Base-by-base conservation (phyloP, 2,797 vertebrate genomes). In the Geotrypetes seraphini region DNA sequence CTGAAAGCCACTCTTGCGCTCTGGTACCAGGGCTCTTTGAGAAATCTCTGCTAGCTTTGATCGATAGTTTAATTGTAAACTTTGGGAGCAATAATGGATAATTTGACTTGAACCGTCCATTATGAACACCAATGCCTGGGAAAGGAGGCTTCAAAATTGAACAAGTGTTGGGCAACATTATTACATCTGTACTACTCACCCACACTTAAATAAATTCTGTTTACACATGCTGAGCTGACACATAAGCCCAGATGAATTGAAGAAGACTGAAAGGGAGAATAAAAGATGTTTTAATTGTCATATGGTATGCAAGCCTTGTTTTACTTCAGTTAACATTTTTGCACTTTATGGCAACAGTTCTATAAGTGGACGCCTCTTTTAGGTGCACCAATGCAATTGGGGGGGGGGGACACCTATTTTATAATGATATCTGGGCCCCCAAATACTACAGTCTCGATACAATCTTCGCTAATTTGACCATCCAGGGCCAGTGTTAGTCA, bases 31-130 rank as follows among this genome's bases (percentile, higher is more conserved):
- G 63, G 15, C 53, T 68, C 51, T 62, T 46, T 49, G 32, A 69
- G 57, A 65, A 68, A 60, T 67, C 60, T 50, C 71, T 78, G 76
- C 78, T 75, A 78, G 67, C 36, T 78, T 78, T 83, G 79, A 84
- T 83, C 60, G 80, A 85, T 85, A 75, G 73, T 78, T 83, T 81
- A 84, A 84, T 81, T 80, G 75, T 78, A 81, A 76, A 78, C 77
- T 79, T 80, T 78, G 67, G 73, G 72, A 78, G 68, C 73, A 75
- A 73, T 75, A 78, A 78, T 74, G 69, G 79, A 83, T 83, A 81
- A 82, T 85, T 82, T 63, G 6, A 64, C 79, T 60, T 69, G 71
- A 79, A 74, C 69, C 36, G 69, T 79, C 71, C 66, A 70, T 82
- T 80, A 78, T 66, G 60, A 71, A 54, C 18, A 3, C 39, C 69